Base-by-base conservation (phyloP, 2,797 vertebrate genomes). In the Ctenochaetus hawaiiensis region DNA sequence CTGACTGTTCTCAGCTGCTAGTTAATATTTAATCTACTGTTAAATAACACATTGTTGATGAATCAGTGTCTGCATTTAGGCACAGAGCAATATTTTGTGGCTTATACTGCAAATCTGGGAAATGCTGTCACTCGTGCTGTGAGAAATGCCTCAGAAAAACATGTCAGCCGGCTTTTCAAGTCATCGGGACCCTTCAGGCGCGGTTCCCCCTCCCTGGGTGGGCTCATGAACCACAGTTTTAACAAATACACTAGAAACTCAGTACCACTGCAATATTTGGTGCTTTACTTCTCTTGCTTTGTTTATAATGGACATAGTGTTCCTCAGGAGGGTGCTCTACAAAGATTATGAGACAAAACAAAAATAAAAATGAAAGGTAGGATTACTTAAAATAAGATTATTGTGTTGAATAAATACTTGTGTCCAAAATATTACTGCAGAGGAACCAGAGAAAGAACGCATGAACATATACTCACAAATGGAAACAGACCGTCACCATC, bases 1-100 rank as follows among this genome's bases (percentile, higher is more conserved):
- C 71, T 61, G 60, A 52, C 82, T 85, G 70, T 81, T 86, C 85
- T 85, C 71, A 69, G 73, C 72, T 84, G 79, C 77, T 62, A 11
- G 66, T 88, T 84, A 90, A 86, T 88, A 82, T 87, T 90, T 90
- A 78, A 90, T 86, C 54, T 61, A 66, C 63, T 83, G 63, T 87
- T 87, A 80, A 92, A 88, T 89, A 89, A 87, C 82, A 71, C 75
- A 84, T 73, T 52, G 78, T 83, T 83, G 66, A 85, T 75, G 74
- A 80, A 66, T 57, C 81, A 82, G 56, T 71, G 75, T 69, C 60
- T 22, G 22, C 45, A 57, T 82, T 75, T 56, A 73, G 54, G 67
- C 41, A 16, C 53, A 51, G 22, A 37, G 23, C 6, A 6, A 54
- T 57, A 59, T 51, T 67, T 67, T 64, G 20, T 64, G 60, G 70